A percentile compares a stretch with the other conserved stretches of the same genome.
Conservation (phyloP, 2,888 invertebrate species). For the Oligia fasciuncula region DNA sequence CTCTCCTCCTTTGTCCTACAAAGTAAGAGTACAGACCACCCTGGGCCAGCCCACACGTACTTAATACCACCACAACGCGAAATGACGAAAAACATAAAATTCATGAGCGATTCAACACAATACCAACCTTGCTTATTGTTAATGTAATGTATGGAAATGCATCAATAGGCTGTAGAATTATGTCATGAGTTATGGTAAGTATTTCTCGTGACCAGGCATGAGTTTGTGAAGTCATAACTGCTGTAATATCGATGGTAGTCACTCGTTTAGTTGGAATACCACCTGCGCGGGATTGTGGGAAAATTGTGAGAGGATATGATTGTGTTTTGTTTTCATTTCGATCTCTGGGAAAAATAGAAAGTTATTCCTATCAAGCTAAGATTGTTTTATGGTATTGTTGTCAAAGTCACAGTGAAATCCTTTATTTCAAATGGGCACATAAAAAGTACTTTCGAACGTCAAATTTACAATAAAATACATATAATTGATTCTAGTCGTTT, state of each 20-base stretch:
- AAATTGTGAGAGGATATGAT: background rate
- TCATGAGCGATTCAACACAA: constrained; percentile 35
- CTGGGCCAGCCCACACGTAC: constrained; percentile 31
- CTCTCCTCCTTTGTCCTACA: constrained; percentile 26
- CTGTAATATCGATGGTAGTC: background rate
- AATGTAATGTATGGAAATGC: constrained; percentile 49
- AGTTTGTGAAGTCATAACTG: constrained; percentile 35
- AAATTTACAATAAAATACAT: no score
- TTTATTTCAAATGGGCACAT: no score
- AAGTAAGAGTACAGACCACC: constrained; percentile 49
- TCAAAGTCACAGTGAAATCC: background rate
- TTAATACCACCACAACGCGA: constrained; percentile 23
- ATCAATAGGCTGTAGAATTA: constrained; percentile 35
- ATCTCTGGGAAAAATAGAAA: background rate
- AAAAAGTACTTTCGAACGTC: no score
- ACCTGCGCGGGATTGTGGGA: constrained; percentile 1
- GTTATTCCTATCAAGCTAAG: background rate
- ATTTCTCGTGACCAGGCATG: constrained; percentile 31
- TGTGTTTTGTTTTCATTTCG: background rate
- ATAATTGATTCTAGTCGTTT: no score
- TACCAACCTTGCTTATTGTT: constrained; percentile 43
- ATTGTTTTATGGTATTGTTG: background rate
- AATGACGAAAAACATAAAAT: constrained; percentile 52
- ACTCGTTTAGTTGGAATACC: constrained; percentile 4
- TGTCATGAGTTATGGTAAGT: constrained; percentile 22